A percentile compares a stretch with the other conserved stretches of the same genome.
These are phyloP conservation scores for Melanotaenia boesemani DNA, from an alignment of 2,797 vertebrate genomes.

Conservation along the genomic window DNA sequence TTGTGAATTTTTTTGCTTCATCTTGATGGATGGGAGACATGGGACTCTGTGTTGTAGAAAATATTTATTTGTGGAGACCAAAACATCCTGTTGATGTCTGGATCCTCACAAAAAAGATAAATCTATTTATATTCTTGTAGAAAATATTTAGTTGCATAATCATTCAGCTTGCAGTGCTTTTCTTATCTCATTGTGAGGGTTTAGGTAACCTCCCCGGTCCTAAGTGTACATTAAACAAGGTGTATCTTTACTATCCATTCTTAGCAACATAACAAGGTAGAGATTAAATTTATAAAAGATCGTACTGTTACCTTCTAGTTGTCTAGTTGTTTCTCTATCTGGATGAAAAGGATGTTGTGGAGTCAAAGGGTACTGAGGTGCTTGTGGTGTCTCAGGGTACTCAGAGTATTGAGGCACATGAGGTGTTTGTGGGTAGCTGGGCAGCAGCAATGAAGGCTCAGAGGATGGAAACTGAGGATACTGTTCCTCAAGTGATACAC, in stretches of 20 bases:
- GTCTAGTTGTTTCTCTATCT: constrained; percentile 46
- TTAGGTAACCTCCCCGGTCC: constrained; percentile 28
- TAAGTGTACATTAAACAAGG: background rate
- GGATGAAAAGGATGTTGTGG: constrained; percentile 55
- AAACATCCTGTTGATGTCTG: constrained; percentile 70
- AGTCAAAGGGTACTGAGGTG: constrained; percentile 50
- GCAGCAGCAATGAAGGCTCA: constrained; percentile 55
- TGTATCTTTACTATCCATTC: constrained; percentile 16
- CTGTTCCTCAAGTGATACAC: constrained; percentile 67
- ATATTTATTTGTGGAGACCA: constrained; percentile 41
- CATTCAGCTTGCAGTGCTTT: constrained; percentile 12
- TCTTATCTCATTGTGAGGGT: constrained; percentile 15
- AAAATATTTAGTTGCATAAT: constrained; percentile 19
- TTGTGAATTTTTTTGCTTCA: constrained; percentile 30
- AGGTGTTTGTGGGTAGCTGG: constrained; percentile 58
- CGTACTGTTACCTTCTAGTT: constrained; percentile 60
- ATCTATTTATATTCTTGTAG: constrained; percentile 10
- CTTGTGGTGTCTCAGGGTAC: constrained; percentile 55
- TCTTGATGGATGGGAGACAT: constrained; percentile 39
- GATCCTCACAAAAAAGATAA: constrained; percentile 19
- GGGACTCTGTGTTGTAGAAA: constrained; percentile 18
- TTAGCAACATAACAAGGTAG: constrained; percentile 20
- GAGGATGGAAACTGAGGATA: constrained; percentile 67
- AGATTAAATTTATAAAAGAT: constrained; percentile 1
- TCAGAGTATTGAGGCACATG: constrained; percentile 56